Percentiles rank a stretch among this genome's conserved stretches.
Evolutionary conservation across 2,888 invertebrate genomes (phyloP).

Genomic region (Zootermopsis nevadensis): DNA sequence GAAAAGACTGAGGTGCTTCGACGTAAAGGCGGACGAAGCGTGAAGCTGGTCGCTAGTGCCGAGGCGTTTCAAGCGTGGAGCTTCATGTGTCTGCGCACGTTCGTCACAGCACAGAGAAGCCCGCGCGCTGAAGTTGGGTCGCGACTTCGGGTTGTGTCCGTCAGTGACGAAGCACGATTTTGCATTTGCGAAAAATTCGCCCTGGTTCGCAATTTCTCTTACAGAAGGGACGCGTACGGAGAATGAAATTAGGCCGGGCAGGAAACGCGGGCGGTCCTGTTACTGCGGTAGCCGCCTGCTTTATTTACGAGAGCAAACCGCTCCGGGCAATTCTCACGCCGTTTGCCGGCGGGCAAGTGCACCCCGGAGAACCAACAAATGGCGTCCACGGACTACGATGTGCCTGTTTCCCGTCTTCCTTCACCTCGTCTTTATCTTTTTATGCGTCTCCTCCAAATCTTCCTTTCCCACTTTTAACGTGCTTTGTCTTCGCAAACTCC

Average conservation of each 20-base stretch:
- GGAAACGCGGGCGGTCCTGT: background rate
- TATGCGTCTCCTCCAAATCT: background rate
- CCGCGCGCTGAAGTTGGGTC: too few species aligned
- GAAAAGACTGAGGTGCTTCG: too few species aligned
- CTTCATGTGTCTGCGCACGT: too few species aligned
- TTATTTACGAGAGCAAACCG: constrained; percentile 47
- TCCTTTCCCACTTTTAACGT: background rate
- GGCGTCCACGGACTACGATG: constrained; percentile 33
- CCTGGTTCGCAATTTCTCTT: background rate
- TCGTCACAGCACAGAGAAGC: too few species aligned
- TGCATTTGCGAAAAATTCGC: background rate
- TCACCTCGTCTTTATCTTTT: background rate
- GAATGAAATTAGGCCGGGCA: background rate
- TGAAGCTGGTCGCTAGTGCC: too few species aligned
- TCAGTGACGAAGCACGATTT: background rate
- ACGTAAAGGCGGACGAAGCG: too few species aligned
- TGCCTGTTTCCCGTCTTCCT: constrained; percentile 18
- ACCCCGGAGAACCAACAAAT: constrained; percentile 45
- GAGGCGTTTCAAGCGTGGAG: too few species aligned
- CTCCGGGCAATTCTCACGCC: constrained; percentile 46
- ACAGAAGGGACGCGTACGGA: background rate
- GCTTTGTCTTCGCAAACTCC: background rate
- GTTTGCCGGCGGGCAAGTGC: constrained; percentile 42
- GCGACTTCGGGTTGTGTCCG: too few species aligned
- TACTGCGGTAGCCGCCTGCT: constrained; percentile 24